Base-by-base conservation (phyloP, 1,140 invertebrate species). In the Elymnias hypermnestra region DNA sequence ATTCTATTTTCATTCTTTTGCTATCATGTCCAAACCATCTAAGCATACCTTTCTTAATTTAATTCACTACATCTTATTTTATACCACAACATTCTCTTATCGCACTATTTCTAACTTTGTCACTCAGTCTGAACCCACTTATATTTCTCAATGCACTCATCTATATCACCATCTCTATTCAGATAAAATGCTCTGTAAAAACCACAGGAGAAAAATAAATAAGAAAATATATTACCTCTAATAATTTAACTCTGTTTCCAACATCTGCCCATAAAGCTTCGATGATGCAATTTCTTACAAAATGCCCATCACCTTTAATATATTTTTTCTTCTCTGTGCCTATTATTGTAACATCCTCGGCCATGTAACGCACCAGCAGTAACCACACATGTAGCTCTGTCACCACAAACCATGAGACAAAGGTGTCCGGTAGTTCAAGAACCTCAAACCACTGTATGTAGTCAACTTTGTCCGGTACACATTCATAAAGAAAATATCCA, bases 331-430 rank as follows among this genome's bases (percentile, higher is more conserved):
- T 78, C 9, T 77, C 64, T 10, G 87, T 88, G 1, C 63, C 57
- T 17, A 57, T 36, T 14, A 53, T 12, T 7, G 57, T 41, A 1
- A 76, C 37, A 53, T 89, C 92, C 79, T 95, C 93, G 14, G 91
- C 90, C 93, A 95, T 95, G 3, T 91, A 88, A 28, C 94, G 87
- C 8, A 91, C 88, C 67, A 92, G 83, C 5, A 95, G 56, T 86
- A 96, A 90, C 95, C 95, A 97, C 0, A 96, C 88, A 75, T 97
- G 94, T 9, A 96, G 77, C 75, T 96, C 94, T 1, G 93, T 94
- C 1, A 96, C 82, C 1, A 91, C 68, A 75, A 95, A 96, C 94
- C 94, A 96, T 0, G 94, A 94, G 55, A 89, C 89, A 71, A 94
- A 94, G 19, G 93, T 94, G 57, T 96, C 94, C 12, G 90, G 87